phyloP scores from a whole-genome alignment of 1,140 invertebrate genomes.

The Myzus persicae region DNA sequence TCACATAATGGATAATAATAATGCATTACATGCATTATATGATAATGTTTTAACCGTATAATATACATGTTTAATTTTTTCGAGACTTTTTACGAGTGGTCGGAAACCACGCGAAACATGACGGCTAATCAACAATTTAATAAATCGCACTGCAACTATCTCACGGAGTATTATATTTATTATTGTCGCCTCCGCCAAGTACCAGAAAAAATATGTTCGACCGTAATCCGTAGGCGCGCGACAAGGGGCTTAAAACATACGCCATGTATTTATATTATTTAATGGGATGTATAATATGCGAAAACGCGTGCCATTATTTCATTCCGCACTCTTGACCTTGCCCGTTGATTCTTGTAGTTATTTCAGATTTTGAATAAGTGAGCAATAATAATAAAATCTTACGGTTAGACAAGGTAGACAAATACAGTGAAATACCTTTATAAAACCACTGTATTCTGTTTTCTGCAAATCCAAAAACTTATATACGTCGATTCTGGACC shows the following conservation, averaged over 20 bases:
- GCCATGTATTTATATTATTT: not conserved
- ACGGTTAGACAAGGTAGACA: too few relatives aligned
- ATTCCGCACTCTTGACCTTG: constrained; percentile 35
- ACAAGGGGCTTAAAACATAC: constrained; percentile 12
- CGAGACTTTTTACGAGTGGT: not conserved
- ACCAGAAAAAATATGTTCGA: not conserved
- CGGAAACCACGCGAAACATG: not conserved
- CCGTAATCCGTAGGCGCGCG: not conserved
- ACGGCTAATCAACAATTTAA: not conserved
- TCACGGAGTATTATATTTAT: not conserved
- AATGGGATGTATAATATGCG: not conserved
- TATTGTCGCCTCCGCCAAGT: not conserved
- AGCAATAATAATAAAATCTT: not conserved
- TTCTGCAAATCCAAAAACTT: not conserved
- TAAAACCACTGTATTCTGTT: not conserved
- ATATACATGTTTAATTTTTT: not conserved
- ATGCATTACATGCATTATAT: not conserved
- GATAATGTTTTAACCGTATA: not conserved
- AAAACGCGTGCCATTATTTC: constrained; percentile 36
- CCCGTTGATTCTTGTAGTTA: not conserved
- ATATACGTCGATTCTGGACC: not conserved
- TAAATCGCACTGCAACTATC: not conserved
- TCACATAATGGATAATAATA: not conserved
- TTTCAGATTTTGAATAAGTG: not conserved
- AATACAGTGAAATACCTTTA: too few relatives aligned